These are phyloP conservation scores for Pao palembangensis DNA, from an alignment of 2,113 vertebrate genomes.

Conservation along the genomic window DNA sequence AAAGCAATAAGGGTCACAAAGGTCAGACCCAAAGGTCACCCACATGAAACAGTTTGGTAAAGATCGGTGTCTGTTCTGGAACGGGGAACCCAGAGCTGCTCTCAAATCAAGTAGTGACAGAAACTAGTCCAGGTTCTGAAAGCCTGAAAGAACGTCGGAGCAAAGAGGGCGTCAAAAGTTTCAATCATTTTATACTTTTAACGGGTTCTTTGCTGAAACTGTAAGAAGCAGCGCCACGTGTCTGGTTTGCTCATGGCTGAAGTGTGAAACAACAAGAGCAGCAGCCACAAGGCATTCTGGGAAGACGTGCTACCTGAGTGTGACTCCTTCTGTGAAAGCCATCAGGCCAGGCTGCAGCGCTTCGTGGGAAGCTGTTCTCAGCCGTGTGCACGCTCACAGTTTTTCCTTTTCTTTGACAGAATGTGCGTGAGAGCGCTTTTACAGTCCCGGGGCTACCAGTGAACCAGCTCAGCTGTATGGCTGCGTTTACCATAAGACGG, in stretches of 20 bases:
- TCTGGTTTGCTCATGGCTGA: too few species aligned
- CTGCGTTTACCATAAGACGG: constrained; percentile 74
- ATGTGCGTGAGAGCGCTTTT: constrained; percentile 38
- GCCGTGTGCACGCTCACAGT: constrained; percentile 33
- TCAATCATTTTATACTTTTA: too few species aligned
- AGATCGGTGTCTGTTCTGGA: constrained; percentile 21
- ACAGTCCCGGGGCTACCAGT: constrained; percentile 64
- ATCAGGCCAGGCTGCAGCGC: constrained; percentile 77
- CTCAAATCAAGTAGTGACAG: too few species aligned
- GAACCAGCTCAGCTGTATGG: constrained; percentile 44
- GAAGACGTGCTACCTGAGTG: constrained; percentile 60
- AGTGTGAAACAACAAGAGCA: constrained; percentile 8
- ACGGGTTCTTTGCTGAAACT: too few species aligned
- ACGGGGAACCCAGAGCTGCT: neutral
- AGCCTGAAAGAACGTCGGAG: too few species aligned
- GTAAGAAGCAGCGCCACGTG: constrained; percentile 4
- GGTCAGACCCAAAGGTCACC: constrained; percentile 6
- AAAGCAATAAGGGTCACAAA: constrained; percentile 29
- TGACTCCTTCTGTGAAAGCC: constrained; percentile 80
- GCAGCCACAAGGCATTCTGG: constrained; percentile 34
- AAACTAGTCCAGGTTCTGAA: too few species aligned
- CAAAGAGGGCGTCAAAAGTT: too few species aligned
- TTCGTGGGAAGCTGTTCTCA: constrained; percentile 64
- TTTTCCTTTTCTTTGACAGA: constrained; percentile 1
- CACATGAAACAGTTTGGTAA: constrained; percentile 23